phyloP scores from a whole-genome alignment of 2,797 vertebrate genomes.

The Rachycentron canadum region DNA sequence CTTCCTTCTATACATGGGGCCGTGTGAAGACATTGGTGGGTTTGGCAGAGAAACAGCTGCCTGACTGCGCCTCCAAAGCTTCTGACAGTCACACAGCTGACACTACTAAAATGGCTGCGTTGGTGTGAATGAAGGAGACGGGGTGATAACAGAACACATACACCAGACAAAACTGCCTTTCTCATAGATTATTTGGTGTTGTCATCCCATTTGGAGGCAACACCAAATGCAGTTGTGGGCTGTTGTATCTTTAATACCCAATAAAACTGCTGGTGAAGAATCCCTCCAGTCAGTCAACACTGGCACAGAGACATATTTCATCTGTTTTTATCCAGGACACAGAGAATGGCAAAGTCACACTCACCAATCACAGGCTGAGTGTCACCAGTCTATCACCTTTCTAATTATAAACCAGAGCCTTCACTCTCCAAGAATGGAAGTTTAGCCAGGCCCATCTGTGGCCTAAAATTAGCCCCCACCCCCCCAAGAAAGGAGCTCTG shows the following conservation, averaged over 20 bases:
- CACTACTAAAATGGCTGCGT: slow-evolving; percentile 51
- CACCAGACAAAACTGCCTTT: neutral
- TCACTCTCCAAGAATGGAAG: slow-evolving; percentile 92
- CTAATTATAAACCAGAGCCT: slow-evolving; percentile 89
- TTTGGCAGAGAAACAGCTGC: slow-evolving; percentile 73
- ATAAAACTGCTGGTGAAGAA: neutral
- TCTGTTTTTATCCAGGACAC: slow-evolving; percentile 16
- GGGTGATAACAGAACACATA: slow-evolving; percentile 29
- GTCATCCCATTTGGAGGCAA: neutral
- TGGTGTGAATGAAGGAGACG: slow-evolving; percentile 40
- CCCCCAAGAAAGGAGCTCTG: slow-evolving; percentile 45
- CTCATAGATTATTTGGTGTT: neutral
- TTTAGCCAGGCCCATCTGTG: slow-evolving; percentile 87
- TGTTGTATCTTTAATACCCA: neutral
- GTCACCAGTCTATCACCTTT: slow-evolving; percentile 82
- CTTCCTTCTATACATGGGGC: slow-evolving; percentile 40
- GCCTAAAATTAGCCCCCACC: slow-evolving; percentile 91
- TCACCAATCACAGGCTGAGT: slow-evolving; percentile 45
- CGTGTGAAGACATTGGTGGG: slow-evolving; percentile 48
- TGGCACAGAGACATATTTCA: neutral
- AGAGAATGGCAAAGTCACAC: slow-evolving; percentile 24
- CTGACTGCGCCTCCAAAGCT: slow-evolving; percentile 58
- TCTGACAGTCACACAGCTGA: slow-evolving; percentile 71
- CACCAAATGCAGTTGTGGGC: neutral
- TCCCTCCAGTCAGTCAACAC: neutral